Base-by-base conservation (phyloP, 2,113 vertebrate genomes). In the Tragelaphus imberbis region DNA sequence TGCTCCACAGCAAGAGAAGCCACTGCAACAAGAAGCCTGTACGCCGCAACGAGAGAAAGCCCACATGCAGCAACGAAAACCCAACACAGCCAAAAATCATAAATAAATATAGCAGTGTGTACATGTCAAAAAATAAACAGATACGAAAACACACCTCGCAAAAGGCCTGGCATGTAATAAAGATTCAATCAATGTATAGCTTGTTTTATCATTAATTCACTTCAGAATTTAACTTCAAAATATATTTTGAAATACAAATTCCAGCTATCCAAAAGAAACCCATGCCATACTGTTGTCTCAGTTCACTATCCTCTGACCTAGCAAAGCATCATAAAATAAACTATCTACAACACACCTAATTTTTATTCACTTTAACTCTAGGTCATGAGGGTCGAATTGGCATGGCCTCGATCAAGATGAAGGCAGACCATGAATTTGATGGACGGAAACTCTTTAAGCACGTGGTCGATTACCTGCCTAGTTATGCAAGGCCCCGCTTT, bases 341-440 rank as follows among this genome's bases (percentile, higher is more conserved):
- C 28, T 21, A 88, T 23, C 65, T 25, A 61, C 33, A 27, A 63
- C 30, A 19, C 55, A 49, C 30, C 47, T 88, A 13, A 59, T 80
- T 36, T 84, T 59, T 65, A 85, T 59, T 95, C 49, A 9, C 59
- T 96, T 15, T 95, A 86, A 68, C 97, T 98, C 44, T 58, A 99
- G 99, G 99, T 93, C 99, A 99, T 0, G 99, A 99, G 97, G 99
- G 99, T 58, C 98, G 99, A 91, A 99, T 98, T 91, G 99, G 99
- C 96, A 99, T 99, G 99, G 99, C 99, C 15, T 98, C 99, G 0
- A 56, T 99, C 84, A 99, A 92, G 16, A 95, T 99, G 9, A 99
- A 98, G 88, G 98, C 99, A 89, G 99, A 99, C 53, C 96, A 84
- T 84, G 97, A 98, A 90, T 99, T 99, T 98, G 99, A 99, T 23